Evolutionary conservation across 2,888 invertebrate species (phyloP).

Genomic region (Venusia cambrica): DNA sequence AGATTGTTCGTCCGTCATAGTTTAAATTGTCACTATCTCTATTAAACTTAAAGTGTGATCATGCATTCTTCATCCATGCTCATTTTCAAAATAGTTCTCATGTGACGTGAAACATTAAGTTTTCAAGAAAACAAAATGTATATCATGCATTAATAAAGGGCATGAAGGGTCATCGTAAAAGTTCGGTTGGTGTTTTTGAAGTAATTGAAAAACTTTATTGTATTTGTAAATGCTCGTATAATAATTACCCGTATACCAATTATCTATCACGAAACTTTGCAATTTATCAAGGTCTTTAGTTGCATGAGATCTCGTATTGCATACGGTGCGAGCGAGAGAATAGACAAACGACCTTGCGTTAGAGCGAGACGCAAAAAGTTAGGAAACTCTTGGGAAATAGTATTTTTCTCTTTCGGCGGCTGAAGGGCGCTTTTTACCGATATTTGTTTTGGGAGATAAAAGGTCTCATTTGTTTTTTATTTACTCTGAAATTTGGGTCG

Average conservation of each 20-base stretch:
- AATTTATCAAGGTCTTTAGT: slow-evolving; percentile 76
- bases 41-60: slow-evolving; percentile 20
- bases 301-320: slow-evolving; percentile 78
- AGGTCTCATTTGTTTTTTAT: slow-evolving; percentile 49
- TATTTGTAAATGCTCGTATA: slow-evolving; percentile 56
- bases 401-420: slow-evolving; percentile 72
- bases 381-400: slow-evolving; percentile 78
- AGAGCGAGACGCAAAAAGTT: slow-evolving; percentile 63
- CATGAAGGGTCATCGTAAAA: slow-evolving; percentile 4
- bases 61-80: slow-evolving; percentile 27
- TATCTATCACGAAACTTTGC: slow-evolving; percentile 79
- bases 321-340: slow-evolving; percentile 68
- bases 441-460: slow-evolving; percentile 52
- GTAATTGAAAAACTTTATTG: slow-evolving; percentile 13
- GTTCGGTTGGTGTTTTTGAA: neutral
- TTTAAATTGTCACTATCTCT: slow-evolving; percentile 30
- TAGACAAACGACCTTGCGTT: slow-evolving; percentile 60
- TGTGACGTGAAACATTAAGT: neutral
- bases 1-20: slow-evolving; percentile 67
- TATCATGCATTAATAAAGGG: neutral
- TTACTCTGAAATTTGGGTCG: slow-evolving; percentile 59
- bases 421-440: slow-evolving; percentile 73
- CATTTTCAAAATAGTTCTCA: slow-evolving; percentile 15
- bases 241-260: slow-evolving; percentile 73
- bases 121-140: neutral